Base-by-base conservation (phyloP, 1,140 invertebrate genomes). In the Protaetia brevitarsis region DNA sequence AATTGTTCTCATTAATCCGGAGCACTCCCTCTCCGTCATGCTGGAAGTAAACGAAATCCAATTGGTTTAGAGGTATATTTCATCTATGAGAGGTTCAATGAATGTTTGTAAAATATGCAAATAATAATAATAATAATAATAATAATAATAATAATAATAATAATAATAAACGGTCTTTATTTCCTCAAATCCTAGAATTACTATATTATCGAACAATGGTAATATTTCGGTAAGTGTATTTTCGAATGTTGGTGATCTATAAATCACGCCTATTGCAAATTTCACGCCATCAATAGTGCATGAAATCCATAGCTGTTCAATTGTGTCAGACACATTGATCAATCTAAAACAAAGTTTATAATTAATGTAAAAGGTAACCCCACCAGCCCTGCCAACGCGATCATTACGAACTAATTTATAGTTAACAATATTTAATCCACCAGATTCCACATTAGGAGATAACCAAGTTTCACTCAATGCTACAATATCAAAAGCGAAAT, bases 271-370 rank as follows among this genome's bases (percentile, higher is more conserved):
- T 8, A 23, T 19, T 2, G 56, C 56, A 58, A 58, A 4, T 23
- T 8, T n/a, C 21, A 58, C 7, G 2, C 27, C 27, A 58, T 58
- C 3, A 5, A 58, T 5, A n/a, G 10, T 19, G n/a, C 21, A n/a
- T 21, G 11, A 10, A 5, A 58, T 58, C 56, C 56, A 58, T 8
- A 58, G 11, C 19, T 58, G 56, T 58, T 58, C 56, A 23, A 58
- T 58, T 23, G 11, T 26, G 27, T 58, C 21, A 58, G 56, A 58
- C 3, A 26, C 5, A 58, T 26, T 23, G 19, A 58, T 23, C 11
- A 21, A 23, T 21, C 27, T 58, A 58, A 10, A 58, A 3, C 21
- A 5, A 10, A 58, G 3, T 10, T 10, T 21, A 26, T 21, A 23
- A 7, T 26, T 10, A 3, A 58, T n/a, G 27, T 58, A 58, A 3